A percentile compares a stretch with the other conserved stretches of the same genome.
Evolutionary conservation across 2,797 vertebrate species (phyloP).

Genomic region (Sparidentex hasta): DNA sequence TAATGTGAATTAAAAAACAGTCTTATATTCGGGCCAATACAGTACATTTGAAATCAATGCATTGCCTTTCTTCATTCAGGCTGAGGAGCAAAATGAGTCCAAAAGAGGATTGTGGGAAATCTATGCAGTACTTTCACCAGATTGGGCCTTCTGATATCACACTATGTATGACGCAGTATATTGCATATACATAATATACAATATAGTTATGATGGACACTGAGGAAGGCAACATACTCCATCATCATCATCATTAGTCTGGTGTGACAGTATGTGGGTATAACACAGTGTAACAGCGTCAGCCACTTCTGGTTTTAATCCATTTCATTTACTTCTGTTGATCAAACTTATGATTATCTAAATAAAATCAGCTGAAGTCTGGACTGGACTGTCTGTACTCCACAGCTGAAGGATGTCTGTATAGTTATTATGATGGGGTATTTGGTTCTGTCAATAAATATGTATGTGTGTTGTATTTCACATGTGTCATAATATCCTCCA

Average conservation of each 20-base stretch:
- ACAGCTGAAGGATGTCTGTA: neutral
- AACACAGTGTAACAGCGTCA: slow-evolving; percentile 72
- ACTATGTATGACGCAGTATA: slow-evolving; percentile 50
- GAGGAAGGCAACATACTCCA: slow-evolving; percentile 69
- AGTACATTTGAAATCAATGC: slow-evolving; percentile 2
- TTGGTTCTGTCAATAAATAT: slow-evolving; percentile 31
- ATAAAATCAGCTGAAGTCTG: neutral
- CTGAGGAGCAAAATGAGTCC: slow-evolving; percentile 4
- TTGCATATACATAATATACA: slow-evolving; percentile 52
- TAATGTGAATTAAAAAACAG: neutral
- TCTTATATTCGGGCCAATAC: slow-evolving; percentile 17
- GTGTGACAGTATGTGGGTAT: slow-evolving; percentile 47
- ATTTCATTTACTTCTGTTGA: slow-evolving; percentile 19
- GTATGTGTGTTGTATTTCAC: neutral
- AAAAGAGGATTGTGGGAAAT: neutral
- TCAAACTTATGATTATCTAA: slow-evolving; percentile 5
- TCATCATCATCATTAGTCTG: slow-evolving; percentile 39
- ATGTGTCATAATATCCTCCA: neutral
- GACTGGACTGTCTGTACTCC: neutral
- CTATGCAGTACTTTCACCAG: slow-evolving; percentile 33
- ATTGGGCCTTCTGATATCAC: slow-evolving; percentile 63
- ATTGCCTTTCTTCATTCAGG: neutral
- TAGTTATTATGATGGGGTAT: slow-evolving; percentile 3
- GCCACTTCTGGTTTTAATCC: slow-evolving; percentile 33
- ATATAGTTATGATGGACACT: slow-evolving; percentile 48